Conservation (phyloP, 1,140 invertebrate genomes). For the Trialeurodes vaporariorum region DNA sequence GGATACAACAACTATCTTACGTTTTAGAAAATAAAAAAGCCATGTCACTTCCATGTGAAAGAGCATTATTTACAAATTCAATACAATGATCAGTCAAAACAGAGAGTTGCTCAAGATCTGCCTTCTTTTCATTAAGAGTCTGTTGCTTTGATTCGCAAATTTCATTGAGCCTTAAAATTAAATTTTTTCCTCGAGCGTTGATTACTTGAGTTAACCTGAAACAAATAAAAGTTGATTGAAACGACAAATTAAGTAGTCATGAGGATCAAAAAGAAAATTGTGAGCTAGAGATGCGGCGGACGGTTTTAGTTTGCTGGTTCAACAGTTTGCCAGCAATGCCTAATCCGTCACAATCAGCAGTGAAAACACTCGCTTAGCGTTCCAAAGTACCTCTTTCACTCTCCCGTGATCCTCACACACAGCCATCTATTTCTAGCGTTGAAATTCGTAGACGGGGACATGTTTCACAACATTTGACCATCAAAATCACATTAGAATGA, state of each 20-base stretch:
- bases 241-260: no score
- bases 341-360: no score
- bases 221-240: no score
- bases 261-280: conserved; percentile 5
- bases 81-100: conserved; percentile 77
- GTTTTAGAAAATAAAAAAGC: conserved; percentile 75
- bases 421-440: no score
- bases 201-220: conserved; percentile 67
- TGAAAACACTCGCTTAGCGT: no score
- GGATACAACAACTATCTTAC: conserved; percentile 39
- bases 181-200: conserved; percentile 64
- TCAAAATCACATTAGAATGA: no score
- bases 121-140: conserved; percentile 68
- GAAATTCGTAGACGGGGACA: no score
- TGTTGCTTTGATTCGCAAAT: conserved; percentile 72
- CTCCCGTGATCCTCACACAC: no score
- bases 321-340: no score
- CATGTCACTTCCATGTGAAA: conserved; percentile 67
- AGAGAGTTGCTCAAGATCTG: conserved; percentile 61
- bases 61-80: conserved; percentile 61
- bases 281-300: background rate
- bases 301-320: background rate
- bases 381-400: no score
- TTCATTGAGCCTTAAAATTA: conserved; percentile 64
- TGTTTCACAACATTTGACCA: no score